Evolutionary conservation across 2,888 invertebrate species (phyloP).

Genomic region (Hemaris fuciformis): DNA sequence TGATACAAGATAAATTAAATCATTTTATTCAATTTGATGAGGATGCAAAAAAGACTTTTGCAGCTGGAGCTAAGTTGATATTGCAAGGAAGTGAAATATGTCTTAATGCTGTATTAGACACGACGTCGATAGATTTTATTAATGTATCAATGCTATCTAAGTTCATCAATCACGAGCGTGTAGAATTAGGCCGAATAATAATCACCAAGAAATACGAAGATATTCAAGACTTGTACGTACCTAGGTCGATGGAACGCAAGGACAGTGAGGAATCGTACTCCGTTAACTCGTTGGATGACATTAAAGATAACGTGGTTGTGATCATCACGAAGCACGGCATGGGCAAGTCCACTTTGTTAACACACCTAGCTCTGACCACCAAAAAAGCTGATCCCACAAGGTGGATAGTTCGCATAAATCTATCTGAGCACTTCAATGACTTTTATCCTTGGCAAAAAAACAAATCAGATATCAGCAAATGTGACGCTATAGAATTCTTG

Average conservation of each 20-base stretch:
- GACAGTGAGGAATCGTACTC: slow-evolving; percentile 20
- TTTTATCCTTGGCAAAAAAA: slow-evolving; percentile 31
- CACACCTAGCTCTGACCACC: slow-evolving; percentile 38
- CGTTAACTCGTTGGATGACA: slow-evolving; percentile 34
- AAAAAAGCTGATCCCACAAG: slow-evolving; percentile 31
- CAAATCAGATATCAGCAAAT: slow-evolving; percentile 15
- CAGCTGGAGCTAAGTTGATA: slow-evolving; percentile 26
- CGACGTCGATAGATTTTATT: slow-evolving; percentile 28
- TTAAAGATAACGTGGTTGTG: slow-evolving; percentile 34
- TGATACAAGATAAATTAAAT: slow-evolving; percentile 27
- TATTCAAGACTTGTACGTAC: slow-evolving; percentile 34
- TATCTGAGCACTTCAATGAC: slow-evolving; percentile 31
- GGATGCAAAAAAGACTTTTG: slow-evolving; percentile 30
- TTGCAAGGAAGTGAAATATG: slow-evolving; percentile 38
- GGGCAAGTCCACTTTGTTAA: slow-evolving; percentile 42
- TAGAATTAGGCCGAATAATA: slow-evolving; percentile 37
- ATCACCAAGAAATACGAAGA: slow-evolving; percentile 32
- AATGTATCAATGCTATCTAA: slow-evolving; percentile 31
- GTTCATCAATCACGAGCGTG: slow-evolving; percentile 32
- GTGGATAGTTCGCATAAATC: slow-evolving; percentile 43
- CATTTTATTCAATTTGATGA: slow-evolving; percentile 29
- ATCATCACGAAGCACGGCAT: slow-evolving; percentile 37
- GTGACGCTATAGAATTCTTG: slow-evolving; percentile 31
- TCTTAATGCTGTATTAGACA: slow-evolving; percentile 30
- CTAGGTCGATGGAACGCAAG: slow-evolving; percentile 27